Conservation (phyloP, 2,797 vertebrate species). For the Mallotus villosus region DNA sequence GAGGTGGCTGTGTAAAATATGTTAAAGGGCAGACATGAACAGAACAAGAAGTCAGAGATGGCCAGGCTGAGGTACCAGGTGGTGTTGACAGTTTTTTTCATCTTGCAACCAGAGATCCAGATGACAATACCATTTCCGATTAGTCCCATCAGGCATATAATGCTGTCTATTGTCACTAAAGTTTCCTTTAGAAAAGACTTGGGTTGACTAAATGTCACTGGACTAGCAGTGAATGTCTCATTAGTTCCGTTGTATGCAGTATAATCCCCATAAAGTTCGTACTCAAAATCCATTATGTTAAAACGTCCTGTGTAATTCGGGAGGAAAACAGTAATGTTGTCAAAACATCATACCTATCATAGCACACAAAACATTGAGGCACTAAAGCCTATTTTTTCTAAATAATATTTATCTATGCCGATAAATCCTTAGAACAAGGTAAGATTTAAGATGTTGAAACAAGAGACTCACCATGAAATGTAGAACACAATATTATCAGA, state of each 20-base stretch:
- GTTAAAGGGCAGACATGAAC: slow-evolving; percentile 80
- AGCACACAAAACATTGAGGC: no score
- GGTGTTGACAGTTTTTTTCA: slow-evolving; percentile 84
- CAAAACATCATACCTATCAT: background rate
- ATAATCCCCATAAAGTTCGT: slow-evolving; percentile 51
- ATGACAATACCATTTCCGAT: slow-evolving; percentile 85
- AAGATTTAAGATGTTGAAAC: no score
- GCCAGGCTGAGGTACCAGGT: slow-evolving; percentile 89
- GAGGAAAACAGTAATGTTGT: background rate
- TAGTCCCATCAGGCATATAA: slow-evolving; percentile 80
- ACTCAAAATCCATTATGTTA: slow-evolving; percentile 59
- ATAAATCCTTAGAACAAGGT: no score
- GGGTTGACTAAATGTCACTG: background rate
- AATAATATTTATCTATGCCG: no score
- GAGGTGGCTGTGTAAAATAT: slow-evolving; percentile 53
- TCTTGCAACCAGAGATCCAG: slow-evolving; percentile 81
- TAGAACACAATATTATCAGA: no score
- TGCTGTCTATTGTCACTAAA: slow-evolving; percentile 49
- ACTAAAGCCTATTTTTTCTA: no score
- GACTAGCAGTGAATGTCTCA: background rate
- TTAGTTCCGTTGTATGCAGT: slow-evolving; percentile 45
- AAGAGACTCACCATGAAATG: no score
- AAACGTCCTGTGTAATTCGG: background rate
- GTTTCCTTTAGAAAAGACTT: slow-evolving; percentile 25
- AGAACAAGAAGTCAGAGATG: slow-evolving; percentile 84